These are phyloP conservation scores for Trichomalopsis sarcophagae DNA, from an alignment of 1,140 invertebrate species.

Conservation along the genomic window DNA sequence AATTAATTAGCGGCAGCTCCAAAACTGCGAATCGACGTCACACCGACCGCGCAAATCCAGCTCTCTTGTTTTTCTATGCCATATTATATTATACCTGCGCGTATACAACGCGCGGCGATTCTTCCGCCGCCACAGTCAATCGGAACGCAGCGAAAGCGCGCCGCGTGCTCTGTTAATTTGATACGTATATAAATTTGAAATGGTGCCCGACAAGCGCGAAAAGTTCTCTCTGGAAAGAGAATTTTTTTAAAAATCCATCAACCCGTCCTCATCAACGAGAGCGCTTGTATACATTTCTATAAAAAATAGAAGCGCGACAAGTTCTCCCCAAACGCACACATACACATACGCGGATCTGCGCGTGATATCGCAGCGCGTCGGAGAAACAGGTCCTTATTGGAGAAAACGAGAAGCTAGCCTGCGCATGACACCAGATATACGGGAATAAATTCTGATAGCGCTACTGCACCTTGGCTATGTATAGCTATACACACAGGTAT, in stretches of 20 bases:
- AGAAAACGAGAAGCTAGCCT: neutral
- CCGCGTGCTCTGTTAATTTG: neutral
- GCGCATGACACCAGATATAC: neutral
- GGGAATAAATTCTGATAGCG: slow-evolving; percentile 37
- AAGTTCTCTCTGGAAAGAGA: no score
- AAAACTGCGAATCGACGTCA: neutral
- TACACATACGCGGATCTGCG: neutral
- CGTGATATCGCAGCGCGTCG: neutral
- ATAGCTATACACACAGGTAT: neutral
- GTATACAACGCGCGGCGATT: neutral
- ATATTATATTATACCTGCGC: no score
- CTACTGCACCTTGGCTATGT: neutral
- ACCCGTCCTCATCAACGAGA: no score
- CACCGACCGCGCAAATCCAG: no score
- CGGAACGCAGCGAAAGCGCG: neutral
- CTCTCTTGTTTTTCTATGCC: neutral
- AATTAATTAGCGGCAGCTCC: neutral
- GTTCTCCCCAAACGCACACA: no score
- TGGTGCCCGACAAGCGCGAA: neutral
- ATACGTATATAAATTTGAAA: neutral
- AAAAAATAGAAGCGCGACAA: no score
- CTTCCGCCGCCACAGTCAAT: neutral
- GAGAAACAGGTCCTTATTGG: neutral
- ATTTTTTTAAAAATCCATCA: no score
- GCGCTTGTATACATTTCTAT: no score